Conservation (phyloP, 1,140 invertebrate genomes). For the Ptiloglossa arizonensis region DNA sequence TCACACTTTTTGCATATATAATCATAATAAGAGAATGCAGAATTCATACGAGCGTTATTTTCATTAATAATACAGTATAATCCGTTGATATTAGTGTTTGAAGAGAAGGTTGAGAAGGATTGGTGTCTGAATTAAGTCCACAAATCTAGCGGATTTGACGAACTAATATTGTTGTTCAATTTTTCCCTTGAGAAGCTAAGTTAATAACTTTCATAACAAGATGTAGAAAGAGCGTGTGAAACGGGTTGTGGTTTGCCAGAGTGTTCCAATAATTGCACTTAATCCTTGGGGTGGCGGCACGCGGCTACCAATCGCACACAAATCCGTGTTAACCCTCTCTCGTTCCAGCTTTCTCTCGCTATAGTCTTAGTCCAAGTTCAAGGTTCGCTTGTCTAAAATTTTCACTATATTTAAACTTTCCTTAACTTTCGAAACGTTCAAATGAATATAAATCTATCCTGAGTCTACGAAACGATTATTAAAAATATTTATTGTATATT, state of each 20-base stretch:
- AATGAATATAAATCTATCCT: too few relatives aligned
- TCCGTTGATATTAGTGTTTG: neutral
- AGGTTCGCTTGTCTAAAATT: slow-evolving; percentile 63
- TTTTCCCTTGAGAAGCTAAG: neutral
- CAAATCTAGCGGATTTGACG: slow-evolving; percentile 4
- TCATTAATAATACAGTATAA: neutral
- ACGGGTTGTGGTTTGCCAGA: slow-evolving; percentile 71
- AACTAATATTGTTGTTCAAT: slow-evolving; percentile 25
- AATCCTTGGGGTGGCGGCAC: slow-evolving; percentile 77
- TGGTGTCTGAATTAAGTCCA: neutral
- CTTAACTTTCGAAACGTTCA: too few relatives aligned
- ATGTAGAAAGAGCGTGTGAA: slow-evolving; percentile 61
- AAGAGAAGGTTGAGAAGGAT: neutral
- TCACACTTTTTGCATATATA: too few relatives aligned
- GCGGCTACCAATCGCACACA: slow-evolving; percentile 59
- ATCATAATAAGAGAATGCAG: neutral
- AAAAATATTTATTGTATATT: too few relatives aligned
- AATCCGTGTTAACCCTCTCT: slow-evolving; percentile 65
- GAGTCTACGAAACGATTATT: too few relatives aligned
- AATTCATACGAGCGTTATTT: neutral
- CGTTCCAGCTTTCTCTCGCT: slow-evolving; percentile 31
- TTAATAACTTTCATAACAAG: slow-evolving; percentile 49
- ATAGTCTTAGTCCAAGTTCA: slow-evolving; percentile 54
- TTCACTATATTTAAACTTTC: too few relatives aligned
- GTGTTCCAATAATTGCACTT: slow-evolving; percentile 79